Evolutionary conservation across 2,113 vertebrate genomes (phyloP).

Genomic region (Parotia lawesii): DNA sequence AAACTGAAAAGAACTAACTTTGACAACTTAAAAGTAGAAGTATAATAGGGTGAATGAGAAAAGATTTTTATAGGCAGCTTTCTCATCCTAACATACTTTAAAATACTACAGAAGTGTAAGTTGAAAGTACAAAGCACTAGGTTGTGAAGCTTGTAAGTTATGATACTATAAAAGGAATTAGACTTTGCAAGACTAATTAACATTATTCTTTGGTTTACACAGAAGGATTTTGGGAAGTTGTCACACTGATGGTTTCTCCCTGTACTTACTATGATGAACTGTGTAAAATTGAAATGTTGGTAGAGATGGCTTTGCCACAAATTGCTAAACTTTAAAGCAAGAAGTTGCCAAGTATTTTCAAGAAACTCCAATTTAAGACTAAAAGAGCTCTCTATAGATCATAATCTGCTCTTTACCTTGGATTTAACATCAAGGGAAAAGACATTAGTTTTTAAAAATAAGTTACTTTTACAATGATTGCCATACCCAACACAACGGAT

Average conservation of each 20-base stretch:
- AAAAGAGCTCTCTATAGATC: neutral
- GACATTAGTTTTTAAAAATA: neutral
- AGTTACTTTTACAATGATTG: neutral
- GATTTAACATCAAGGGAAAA: neutral
- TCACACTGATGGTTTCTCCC: neutral
- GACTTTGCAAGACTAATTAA: conserved; percentile 15
- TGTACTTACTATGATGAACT: neutral
- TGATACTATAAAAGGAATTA: neutral
- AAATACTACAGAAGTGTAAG: neutral
- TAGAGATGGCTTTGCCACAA: neutral
- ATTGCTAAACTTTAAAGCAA: neutral
- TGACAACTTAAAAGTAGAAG: neutral
- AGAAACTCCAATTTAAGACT: neutral
- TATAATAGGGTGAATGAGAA: neutral
- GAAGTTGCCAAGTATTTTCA: neutral
- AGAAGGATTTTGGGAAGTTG: neutral
- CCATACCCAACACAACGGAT: neutral
- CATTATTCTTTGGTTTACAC: neutral
- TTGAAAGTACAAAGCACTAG: neutral
- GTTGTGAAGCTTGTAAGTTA: neutral
- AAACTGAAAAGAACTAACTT: neutral
- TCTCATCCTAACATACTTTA: neutral
- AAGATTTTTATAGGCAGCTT: neutral
- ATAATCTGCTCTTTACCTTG: neutral
- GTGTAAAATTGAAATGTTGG: neutral